Base-by-base conservation (phyloP, 53 echinoderm and acorn worm species). In the Apostichopus leukothele region DNA sequence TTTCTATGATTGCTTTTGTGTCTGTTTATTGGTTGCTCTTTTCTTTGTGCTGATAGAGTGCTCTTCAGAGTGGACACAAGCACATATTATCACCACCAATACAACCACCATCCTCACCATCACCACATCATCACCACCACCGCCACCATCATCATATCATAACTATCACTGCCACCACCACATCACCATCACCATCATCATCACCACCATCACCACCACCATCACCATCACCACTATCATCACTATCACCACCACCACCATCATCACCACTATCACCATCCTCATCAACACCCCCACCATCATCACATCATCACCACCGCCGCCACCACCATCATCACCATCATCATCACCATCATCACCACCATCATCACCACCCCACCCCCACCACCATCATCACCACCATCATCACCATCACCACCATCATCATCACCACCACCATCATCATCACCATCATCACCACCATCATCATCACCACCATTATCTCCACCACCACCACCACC, bases 391-490 rank as follows among this genome's bases (percentile, higher is more conserved):
- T 26, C 76, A 76, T 26, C 76, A 39, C 16, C 76, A 39, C 50
- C 76, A 2, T 1, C 3, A 39, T 76, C 3, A 3, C 16, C 5
- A 39, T 4, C 76, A 39, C 18, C 76, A 76, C 50, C 76, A 76
- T 76, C 76, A 76, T 76, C 76, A 76, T 4, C 76, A 4, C 1
- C 76, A 76, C 3, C 76, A 76, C 16, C 76, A 39, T 76, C 76
- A 39, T 0, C 76, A 39, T 4, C 76, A 39, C 1, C 5, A 76
- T 76, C 76, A 76, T 0, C 76, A 0, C 14, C 76, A 75, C 1
- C 39, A 75, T 75, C 76, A 76, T 76, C 76, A 76, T 25, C 25
- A 25, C 25, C 25, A 25, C 0, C 25, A 25, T n/a, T n/a, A n/a
- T n/a, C n/a, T n/a, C n/a, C 25, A 25, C 25, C 25, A 25, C 0